Evolutionary conservation across 1,140 invertebrate genomes (phyloP).

Genomic region (Sminthurides bifidus): DNA sequence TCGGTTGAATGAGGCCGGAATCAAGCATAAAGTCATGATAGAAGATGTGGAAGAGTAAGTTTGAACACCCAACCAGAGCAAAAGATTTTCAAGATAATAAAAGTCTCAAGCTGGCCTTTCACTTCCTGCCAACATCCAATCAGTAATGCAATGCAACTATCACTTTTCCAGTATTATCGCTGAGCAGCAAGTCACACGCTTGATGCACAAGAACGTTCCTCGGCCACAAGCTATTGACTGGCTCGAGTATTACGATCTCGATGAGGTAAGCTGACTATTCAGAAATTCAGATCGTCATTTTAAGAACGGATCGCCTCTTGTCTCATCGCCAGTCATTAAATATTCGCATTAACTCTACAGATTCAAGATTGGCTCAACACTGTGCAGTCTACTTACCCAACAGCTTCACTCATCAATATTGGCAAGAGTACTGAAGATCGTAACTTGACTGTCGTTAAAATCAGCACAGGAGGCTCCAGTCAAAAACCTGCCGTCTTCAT

Average conservation of each 20-base stretch:
- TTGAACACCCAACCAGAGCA: too few relatives aligned
- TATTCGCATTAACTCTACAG: conserved; percentile 32
- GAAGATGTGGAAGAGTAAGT: conserved; percentile 15
- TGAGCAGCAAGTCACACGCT: neutral
- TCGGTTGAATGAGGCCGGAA: neutral
- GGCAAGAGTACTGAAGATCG: conserved; percentile 8
- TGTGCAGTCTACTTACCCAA: conserved; percentile 39
- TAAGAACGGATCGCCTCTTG: neutral
- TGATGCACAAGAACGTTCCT: neutral
- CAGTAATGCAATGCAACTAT: neutral
- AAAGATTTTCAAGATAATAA: neutral
- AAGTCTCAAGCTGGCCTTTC: neutral
- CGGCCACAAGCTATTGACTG: neutral
- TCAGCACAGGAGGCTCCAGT: neutral
- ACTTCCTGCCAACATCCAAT: neutral
- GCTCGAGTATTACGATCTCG: neutral
- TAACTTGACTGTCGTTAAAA: conserved; percentile 7
- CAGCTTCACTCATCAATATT: conserved; percentile 41
- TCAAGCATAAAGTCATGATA: conserved; percentile 7
- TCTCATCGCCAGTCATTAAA: neutral
- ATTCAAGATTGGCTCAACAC: conserved; percentile 40
- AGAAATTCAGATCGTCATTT: neutral
- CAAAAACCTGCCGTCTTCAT: conserved; percentile 4
- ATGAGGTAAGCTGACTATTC: neutral
- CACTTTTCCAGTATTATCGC: neutral